Evolutionary conservation across 2,888 invertebrate species (phyloP), one percentile per base, ranked within the genome.

Genomic region (Melinopterus prodromus): DNA sequence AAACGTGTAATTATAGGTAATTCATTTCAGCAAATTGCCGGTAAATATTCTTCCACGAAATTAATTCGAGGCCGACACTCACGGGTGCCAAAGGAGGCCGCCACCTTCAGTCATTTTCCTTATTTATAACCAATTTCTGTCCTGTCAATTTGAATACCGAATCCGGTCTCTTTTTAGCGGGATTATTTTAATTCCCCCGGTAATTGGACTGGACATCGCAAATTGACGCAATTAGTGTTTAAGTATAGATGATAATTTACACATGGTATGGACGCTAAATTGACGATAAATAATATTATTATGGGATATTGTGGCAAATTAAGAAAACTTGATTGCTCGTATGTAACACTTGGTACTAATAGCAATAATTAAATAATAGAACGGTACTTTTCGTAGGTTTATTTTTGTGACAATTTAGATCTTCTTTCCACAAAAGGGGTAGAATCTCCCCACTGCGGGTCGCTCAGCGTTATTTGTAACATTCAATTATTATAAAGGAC

Each of bases 1-100:
- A 26, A 16, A 71, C 71, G 36, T 74, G 74, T 37, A 74, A 74
- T 74, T 74, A 74, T 74, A 37, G 74, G 74, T 37, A 35, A 74
- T 74, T 74, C 74, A 74, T 74, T 74, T 74, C 37, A 37, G 74
- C 74, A 74, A 74, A 74, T 74, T 74, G 74, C 74, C 74, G 74
- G 74, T 74, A 74, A 74, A 37, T 74, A 37, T 74, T 37, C 35
- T 74, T 74, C 74, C 37, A 37, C 74, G 74, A 74, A 74, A 74
- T 74, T 74, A 36, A 74, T 74, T 74, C 37, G 5, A 9, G 53
- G 1, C 53, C 53, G 53, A 53, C 74, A 74, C 74, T 74, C 74
- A 36, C 35, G n/a, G 74, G 74, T 74, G 74, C 35, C 36, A 74
- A 74, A 37, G 35, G 74, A 37, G 36, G 37, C 74, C 36, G 74